A percentile compares a stretch with the other conserved stretches of the same genome.
phyloP scores from a whole-genome alignment of 1,140 invertebrate species.

The Aphidius gifuensis region DNA sequence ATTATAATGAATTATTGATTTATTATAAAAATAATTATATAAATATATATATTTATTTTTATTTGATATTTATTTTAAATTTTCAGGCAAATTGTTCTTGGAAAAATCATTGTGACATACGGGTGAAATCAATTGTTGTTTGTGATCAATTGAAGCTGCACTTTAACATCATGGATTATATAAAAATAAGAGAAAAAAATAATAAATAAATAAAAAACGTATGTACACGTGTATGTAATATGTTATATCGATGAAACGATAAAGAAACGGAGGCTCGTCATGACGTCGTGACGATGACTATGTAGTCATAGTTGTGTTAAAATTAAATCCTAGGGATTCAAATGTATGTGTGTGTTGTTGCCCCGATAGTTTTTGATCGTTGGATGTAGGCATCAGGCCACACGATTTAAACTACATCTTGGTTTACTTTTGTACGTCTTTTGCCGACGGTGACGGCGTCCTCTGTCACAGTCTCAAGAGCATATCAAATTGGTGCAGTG shows the following conservation, averaged over 20 bases:
- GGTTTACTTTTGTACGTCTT: not conserved
- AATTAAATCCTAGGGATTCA: constrained; percentile 39
- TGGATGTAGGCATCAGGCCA: too few species aligned
- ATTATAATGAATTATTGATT: too few species aligned
- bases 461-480: constrained; percentile 56
- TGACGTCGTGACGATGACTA: constrained; percentile 41
- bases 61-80: too few species aligned
- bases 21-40: too few species aligned
- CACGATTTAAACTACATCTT: constrained; percentile 32
- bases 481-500: constrained; percentile 42
- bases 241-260: too few species aligned
- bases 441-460: constrained; percentile 47
- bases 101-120: not conserved
- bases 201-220: too few species aligned
- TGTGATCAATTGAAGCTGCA: constrained; percentile 4
- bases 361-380: too few species aligned
- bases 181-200: too few species aligned
- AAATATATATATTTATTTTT: too few species aligned
- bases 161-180: too few species aligned
- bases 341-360: constrained; percentile 24
- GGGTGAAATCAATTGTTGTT: constrained; percentile 11
- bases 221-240: not conserved
- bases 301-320: constrained; percentile 39
- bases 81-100: too few species aligned
- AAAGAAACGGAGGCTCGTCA: constrained; percentile 42